Conservation (phyloP, 1,140 invertebrate genomes). For the Drosophila gunungcola region DNA sequence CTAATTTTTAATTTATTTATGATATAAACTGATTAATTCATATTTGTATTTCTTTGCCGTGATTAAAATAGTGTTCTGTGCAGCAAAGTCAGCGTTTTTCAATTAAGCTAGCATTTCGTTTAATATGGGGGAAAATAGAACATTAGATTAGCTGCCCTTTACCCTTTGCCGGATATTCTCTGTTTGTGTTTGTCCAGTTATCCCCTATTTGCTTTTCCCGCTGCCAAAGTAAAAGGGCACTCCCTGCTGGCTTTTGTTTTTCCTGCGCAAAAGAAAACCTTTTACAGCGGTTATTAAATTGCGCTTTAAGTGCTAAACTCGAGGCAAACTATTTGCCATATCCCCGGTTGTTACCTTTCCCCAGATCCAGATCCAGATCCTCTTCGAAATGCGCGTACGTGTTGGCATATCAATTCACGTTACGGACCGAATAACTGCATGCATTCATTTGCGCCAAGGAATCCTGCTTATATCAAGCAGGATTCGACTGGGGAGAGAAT, state of each 20-base stretch:
- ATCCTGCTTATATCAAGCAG: conserved; percentile 48
- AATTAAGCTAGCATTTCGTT: conserved; percentile 79
- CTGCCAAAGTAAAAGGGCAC: not conserved
- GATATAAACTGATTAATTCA: too few relatives aligned
- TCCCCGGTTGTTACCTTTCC: conserved; percentile 30
- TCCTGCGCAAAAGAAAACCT: conserved; percentile 6
- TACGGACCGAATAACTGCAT: conserved; percentile 49
- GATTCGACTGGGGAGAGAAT: conserved; percentile 6
- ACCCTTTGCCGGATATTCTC: conserved; percentile 38
- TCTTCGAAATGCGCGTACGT: conserved; percentile 29
- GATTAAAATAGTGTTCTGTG: conserved; percentile 1
- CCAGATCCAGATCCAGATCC: conserved; percentile 1
- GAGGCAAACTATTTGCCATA: conserved; percentile 15
- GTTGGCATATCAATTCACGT: conserved; percentile 62
- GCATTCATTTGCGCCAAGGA: conserved; percentile 58
- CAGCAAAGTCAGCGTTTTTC: conserved; percentile 62
- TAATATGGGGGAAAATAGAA: conserved; percentile 36
- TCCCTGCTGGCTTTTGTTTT: conserved; percentile 19
- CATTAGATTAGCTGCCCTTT: conserved; percentile 48
- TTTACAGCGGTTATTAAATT: conserved; percentile 47
- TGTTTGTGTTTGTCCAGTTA: conserved; percentile 40
- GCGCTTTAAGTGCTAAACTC: conserved; percentile 35
- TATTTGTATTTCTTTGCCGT: too few relatives aligned
- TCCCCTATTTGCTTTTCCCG: conserved; percentile 47
- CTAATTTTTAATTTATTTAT: not conserved